Conservation (phyloP, 2,888 invertebrate genomes). For the Aleiodes leptofemur region DNA sequence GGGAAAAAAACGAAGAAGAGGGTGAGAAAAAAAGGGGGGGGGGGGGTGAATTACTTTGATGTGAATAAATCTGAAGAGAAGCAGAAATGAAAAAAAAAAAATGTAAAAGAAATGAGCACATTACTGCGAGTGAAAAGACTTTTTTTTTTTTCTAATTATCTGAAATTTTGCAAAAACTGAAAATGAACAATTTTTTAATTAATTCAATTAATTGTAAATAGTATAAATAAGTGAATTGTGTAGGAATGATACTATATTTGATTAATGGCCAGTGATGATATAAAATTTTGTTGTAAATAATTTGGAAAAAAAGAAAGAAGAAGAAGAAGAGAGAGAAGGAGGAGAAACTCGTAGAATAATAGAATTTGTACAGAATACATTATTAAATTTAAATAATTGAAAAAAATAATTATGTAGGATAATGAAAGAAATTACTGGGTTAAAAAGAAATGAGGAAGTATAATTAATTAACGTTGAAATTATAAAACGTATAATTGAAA, state of each 20-base stretch:
- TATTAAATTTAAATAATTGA: slow-evolving; percentile 51
- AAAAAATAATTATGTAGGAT: slow-evolving; percentile 55
- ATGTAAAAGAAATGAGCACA: neutral
- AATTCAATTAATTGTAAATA: slow-evolving; percentile 33
- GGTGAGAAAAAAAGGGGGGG: too few species aligned
- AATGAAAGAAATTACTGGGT: slow-evolving; percentile 55
- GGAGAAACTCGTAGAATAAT: slow-evolving; percentile 56
- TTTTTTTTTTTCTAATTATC: slow-evolving; percentile 7
- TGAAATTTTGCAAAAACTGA: slow-evolving; percentile 4
- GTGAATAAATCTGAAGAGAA: slow-evolving; percentile 27
- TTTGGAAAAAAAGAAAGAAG: slow-evolving; percentile 42
- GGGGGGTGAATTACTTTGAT: slow-evolving; percentile 21
- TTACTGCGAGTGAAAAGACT: slow-evolving; percentile 23
- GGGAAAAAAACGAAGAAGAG: neutral
- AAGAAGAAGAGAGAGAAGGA: too few species aligned
- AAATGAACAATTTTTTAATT: slow-evolving; percentile 20
- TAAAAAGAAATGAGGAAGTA: slow-evolving; percentile 35
- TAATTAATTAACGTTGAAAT: slow-evolving; percentile 18
- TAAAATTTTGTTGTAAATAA: slow-evolving; percentile 48
- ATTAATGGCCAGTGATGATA: slow-evolving; percentile 32
- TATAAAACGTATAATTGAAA: neutral
- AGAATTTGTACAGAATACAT: slow-evolving; percentile 72
- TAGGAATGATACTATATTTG: neutral
- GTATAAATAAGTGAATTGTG: slow-evolving; percentile 19
- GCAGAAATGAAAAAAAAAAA: slow-evolving; percentile 13